phyloP scores from a whole-genome alignment of 2,113 vertebrate genomes.

The Carollia perspicillata region DNA sequence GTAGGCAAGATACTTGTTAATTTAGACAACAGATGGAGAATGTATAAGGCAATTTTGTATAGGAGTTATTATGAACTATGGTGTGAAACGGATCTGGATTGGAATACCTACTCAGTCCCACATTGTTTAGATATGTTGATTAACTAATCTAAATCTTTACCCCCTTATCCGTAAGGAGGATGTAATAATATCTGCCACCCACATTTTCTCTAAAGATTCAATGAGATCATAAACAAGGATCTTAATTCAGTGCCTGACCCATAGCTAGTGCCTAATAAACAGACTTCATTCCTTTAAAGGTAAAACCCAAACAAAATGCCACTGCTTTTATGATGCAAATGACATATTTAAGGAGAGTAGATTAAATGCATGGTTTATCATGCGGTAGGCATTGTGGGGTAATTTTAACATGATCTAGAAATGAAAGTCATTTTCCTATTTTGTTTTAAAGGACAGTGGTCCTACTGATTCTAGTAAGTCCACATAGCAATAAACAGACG shows the following conservation, averaged over 20 bases:
- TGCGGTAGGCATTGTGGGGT: neutral
- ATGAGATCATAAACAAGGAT: neutral
- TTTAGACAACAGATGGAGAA: neutral
- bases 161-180: neutral
- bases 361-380: neutral
- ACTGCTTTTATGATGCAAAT: neutral
- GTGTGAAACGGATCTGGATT: neutral
- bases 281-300: neutral
- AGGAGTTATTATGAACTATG: neutral
- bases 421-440: neutral
- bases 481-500: neutral
- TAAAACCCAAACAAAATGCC: neutral
- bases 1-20: neutral
- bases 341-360: neutral
- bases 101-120: neutral
- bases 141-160: neutral
- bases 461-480: neutral
- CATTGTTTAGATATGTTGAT: neutral
- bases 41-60: neutral
- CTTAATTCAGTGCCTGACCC: neutral
- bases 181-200: neutral
- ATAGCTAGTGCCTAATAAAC: neutral
- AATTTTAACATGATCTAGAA: neutral
- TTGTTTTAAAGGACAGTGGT: neutral
- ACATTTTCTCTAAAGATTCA: constrained; percentile 5